Evolutionary conservation across 2,888 invertebrate species (phyloP).

Genomic region (Penaeus monodon): DNA sequence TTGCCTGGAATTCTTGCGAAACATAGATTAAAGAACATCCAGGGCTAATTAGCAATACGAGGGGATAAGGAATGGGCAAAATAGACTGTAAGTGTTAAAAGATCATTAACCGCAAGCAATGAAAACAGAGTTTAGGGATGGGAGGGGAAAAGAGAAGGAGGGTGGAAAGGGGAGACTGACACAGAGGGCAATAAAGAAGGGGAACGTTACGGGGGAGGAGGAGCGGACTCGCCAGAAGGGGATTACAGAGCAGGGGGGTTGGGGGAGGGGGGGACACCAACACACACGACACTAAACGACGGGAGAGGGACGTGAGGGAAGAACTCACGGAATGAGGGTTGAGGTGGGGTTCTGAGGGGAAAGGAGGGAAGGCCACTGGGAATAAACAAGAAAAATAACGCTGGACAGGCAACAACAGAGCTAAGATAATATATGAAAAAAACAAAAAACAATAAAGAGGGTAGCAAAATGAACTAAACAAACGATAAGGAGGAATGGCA

Average conservation of each 20-base stretch:
- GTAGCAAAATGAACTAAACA: background rate
- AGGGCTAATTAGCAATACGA: too few species aligned
- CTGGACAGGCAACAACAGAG: background rate
- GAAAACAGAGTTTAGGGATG: too few species aligned
- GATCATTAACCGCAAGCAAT: too few species aligned
- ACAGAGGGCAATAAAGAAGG: too few species aligned
- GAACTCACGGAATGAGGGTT: slow-evolving; percentile 10
- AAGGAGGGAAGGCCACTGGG: too few species aligned
- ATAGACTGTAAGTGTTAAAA: too few species aligned
- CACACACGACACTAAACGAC: background rate
- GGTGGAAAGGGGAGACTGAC: too few species aligned
- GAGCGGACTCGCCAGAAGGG: slow-evolving; percentile 13
- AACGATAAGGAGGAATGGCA: background rate
- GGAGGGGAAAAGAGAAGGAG: too few species aligned
- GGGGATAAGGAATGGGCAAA: too few species aligned
- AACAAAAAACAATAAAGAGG: background rate
- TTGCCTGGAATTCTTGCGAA: too few species aligned
- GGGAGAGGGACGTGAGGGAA: slow-evolving; percentile 8
- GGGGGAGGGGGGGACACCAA: slow-evolving; percentile 8
- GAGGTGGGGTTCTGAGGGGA: too few species aligned
- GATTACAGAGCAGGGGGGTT: background rate
- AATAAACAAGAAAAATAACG: background rate
- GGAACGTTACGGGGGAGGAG: background rate
- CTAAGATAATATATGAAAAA: background rate
- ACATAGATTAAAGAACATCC: too few species aligned